These are phyloP conservation scores for Telmatochromis sp. DNA, from an alignment of 2,113 vertebrate species.

Conservation along the genomic window DNA sequence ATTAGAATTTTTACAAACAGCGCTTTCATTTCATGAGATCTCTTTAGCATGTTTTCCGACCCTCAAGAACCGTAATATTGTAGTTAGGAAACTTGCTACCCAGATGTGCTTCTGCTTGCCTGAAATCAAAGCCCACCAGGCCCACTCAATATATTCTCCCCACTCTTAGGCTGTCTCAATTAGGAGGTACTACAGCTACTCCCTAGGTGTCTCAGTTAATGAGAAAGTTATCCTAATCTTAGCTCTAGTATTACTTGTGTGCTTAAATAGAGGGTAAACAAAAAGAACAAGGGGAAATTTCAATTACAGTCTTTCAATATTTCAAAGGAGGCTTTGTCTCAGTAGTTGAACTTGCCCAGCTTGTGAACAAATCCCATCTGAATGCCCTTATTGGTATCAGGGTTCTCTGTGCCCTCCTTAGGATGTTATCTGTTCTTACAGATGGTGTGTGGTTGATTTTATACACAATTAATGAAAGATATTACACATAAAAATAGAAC, in stretches of 20 bases:
- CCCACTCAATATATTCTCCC: background rate
- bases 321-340: conserved; percentile 18
- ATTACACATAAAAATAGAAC: background rate
- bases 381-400: background rate
- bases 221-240: conserved; percentile 37
- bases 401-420: background rate
- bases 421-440: background rate
- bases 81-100: background rate
- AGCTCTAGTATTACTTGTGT: conserved; percentile 19
- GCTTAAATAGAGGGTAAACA: conserved; percentile 20
- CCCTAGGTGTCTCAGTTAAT: conserved; percentile 31
- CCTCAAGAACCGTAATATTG: background rate
- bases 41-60: background rate
- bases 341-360: conserved; percentile 16
- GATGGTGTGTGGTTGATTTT: background rate
- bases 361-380: conserved; percentile 4
- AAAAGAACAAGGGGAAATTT: conserved; percentile 14
- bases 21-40: background rate
- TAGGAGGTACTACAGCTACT: conserved; percentile 8
- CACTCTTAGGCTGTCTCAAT: conserved; percentile 17
- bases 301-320: conserved; percentile 22
- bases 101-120: background rate
- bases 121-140: conserved; percentile 1
- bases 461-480: background rate
- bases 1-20: background rate